A percentile compares a stretch with the other conserved stretches of the same genome.
Evolutionary conservation across 23 tunicate genomes (phyloP).

Genomic region (Trididemnum clinides): DNA sequence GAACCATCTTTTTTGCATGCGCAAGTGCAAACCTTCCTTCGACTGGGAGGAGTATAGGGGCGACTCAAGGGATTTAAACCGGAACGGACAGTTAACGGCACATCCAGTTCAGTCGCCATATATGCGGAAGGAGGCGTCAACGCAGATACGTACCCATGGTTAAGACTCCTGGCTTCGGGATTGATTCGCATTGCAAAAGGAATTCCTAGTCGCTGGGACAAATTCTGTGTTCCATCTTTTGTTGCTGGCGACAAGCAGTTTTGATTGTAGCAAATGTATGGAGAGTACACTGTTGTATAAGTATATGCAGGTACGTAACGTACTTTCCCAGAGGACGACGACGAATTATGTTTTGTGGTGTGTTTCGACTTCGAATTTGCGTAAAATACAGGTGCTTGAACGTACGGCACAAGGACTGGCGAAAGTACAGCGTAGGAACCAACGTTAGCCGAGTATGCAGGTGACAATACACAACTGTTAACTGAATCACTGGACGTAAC

Average conservation of each 20-base stretch:
- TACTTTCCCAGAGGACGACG: not conserved
- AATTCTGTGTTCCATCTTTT: not conserved
- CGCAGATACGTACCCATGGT: constrained; percentile 39
- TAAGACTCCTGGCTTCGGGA: not conserved
- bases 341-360: not conserved
- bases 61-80: constrained; percentile 54
- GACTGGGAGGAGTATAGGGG: constrained; percentile 55
- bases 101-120: not conserved
- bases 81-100: not conserved
- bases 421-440: constrained; percentile 42
- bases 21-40: constrained; percentile 15
- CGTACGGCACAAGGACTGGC: constrained; percentile 53
- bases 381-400: constrained; percentile 54
- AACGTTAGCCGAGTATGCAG: not conserved
- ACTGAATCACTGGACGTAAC: not conserved
- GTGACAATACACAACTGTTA: not conserved
- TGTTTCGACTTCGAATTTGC: constrained; percentile 14
- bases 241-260: not conserved
- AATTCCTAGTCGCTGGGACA: not conserved
- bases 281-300: not conserved
- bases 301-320: constrained; percentile 52
- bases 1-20: not conserved
- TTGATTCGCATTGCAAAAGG: constrained; percentile 14
- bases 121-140: constrained; percentile 17
- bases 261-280: not conserved